Conservation (phyloP, 2,888 invertebrate genomes). For the Podotricha telesiphe region DNA sequence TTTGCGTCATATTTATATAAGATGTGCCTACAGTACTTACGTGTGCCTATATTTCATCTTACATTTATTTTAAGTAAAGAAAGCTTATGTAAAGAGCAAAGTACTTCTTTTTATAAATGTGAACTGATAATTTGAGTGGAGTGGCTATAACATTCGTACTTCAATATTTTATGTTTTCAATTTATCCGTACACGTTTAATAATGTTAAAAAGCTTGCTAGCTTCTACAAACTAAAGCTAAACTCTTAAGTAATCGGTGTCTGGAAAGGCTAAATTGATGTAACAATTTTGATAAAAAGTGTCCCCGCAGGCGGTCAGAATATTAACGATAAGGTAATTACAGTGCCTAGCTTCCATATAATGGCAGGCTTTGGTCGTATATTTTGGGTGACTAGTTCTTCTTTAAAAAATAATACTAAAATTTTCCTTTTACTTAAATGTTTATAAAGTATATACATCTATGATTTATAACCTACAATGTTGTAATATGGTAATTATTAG, state of each 20-base stretch:
- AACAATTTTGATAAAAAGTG: conserved; percentile 14
- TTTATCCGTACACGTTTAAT: neutral
- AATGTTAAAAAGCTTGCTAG: neutral
- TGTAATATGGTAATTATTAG: too few relatives aligned
- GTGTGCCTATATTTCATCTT: too few relatives aligned
- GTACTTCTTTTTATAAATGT: too few relatives aligned
- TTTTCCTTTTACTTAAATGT: neutral
- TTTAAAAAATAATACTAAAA: neutral
- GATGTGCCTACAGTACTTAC: too few relatives aligned
- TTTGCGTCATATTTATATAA: too few relatives aligned
- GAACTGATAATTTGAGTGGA: neutral
- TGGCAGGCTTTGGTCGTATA: conserved; percentile 9
- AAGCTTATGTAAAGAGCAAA: too few relatives aligned
- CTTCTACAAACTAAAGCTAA: neutral
- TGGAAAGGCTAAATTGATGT: conserved; percentile 4
- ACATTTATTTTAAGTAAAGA: too few relatives aligned
- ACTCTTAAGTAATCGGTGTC: conserved; percentile 4
- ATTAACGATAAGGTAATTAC: conserved; percentile 24
- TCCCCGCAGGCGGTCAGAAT: conserved; percentile 22
- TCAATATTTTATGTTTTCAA: neutral
- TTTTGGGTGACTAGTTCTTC: conserved; percentile 8
- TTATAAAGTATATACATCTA: too few relatives aligned
- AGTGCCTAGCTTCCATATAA: conserved; percentile 10
- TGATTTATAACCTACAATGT: too few relatives aligned
- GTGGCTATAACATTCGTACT: neutral